A percentile compares a stretch with the other conserved stretches of the same genome.
Evolutionary conservation across 2,797 vertebrate genomes (phyloP).

Genomic region (Amphiprion clarkii): DNA sequence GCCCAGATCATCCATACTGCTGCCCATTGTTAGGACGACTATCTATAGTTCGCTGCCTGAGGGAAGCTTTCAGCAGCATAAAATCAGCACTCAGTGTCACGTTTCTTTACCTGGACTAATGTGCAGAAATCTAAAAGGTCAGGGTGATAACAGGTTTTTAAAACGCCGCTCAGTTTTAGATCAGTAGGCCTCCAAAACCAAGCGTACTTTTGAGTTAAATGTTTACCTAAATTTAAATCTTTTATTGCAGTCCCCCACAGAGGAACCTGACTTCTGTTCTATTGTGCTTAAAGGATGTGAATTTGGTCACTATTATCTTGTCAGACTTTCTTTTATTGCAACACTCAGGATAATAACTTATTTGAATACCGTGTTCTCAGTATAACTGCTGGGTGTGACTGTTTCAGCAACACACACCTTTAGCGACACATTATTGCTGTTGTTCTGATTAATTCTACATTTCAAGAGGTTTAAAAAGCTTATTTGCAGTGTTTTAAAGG

Average conservation of each 20-base stretch:
- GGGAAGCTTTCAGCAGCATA: constrained; percentile 35
- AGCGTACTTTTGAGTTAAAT: no score
- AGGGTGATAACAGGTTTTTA: no score
- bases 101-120: background rate
- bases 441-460: background rate
- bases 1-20: constrained; percentile 59
- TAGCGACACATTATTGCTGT: constrained; percentile 13
- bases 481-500: background rate
- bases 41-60: constrained; percentile 62
- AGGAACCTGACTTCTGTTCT: background rate
- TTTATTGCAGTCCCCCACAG: background rate
- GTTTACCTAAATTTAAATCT: background rate
- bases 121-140: background rate
- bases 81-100: background rate
- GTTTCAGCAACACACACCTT: constrained; percentile 29
- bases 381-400: constrained; percentile 30
- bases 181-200: background rate
- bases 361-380: background rate
- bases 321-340: background rate
- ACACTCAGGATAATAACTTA: background rate
- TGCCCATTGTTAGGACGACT: constrained; percentile 67
- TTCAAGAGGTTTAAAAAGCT: background rate
- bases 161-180: background rate
- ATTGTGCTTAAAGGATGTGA: background rate
- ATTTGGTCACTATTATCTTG: background rate